Base-by-base conservation (phyloP, 2,888 invertebrate genomes). In the Hartigia nigra region DNA sequence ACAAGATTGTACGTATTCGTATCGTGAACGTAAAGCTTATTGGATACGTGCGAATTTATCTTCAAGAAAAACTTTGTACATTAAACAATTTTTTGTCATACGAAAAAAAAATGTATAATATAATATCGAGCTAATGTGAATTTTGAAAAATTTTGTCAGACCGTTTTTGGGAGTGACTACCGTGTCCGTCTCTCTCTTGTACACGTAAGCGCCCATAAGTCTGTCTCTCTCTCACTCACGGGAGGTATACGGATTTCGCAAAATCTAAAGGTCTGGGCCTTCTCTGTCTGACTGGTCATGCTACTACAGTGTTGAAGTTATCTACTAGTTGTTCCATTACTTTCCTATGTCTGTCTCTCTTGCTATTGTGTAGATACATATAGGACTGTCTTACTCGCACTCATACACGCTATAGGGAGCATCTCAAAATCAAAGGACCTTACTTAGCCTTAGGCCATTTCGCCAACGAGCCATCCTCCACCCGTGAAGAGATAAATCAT, bases 401-500 rank as follows among this genome's bases (percentile, higher is more conserved):
- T 55, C 9, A 23, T 23, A 2, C 9, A 23, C 9, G 0, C 55
- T 2, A 55, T 55, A 23, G 55, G 55, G 55, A 55, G 14, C 9
- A 23, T 23, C 23, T 55, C 9, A 55, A 55, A 55, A 23, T 55
- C 23, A 1, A 55, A 55, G 55, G 23, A 2, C 23, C 5, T 5
- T 55, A 23, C 39, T n/a, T n/a, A n/a, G 23, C 55, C 55, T 55
- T 55, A 55, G 55, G 55, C 84, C 83, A 82, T 83, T 84, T 77
- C 82, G 74, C 81, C 83, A 86, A 85, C 83, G 84, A 87, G 70
- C 37, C 75, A 34, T 36, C 75, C 75, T 32, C 75, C 75, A 31
- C 12, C 75, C 87, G 90, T 87, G 87, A 88, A 88, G 88, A 88
- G 90, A 91, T 91, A 91, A 91, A 91, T 91, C 91, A 91, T 88